Percentiles rank a stretch among this genome's conserved stretches.
Evolutionary conservation across 2,113 vertebrate species (phyloP).

Genomic region (Neodontobutis hainanensis): DNA sequence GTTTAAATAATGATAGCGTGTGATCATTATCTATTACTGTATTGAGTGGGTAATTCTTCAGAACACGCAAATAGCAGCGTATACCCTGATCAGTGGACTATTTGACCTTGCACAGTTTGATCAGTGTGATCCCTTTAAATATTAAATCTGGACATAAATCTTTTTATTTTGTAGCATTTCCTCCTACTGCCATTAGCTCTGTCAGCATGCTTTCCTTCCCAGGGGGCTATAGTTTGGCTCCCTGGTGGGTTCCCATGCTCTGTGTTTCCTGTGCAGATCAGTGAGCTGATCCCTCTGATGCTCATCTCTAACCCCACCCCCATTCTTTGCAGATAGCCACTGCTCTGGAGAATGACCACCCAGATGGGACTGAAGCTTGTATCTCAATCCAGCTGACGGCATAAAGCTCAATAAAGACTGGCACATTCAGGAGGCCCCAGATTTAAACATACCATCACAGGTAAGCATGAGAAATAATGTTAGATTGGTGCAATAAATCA

Average conservation of each 20-base stretch:
- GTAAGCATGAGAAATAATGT: neutral
- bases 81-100: constrained; percentile 36
- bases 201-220: constrained; percentile 37
- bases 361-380: constrained; percentile 43
- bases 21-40: neutral
- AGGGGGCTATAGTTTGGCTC: constrained; percentile 24
- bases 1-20: too few relatives aligned
- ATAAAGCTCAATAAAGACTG: neutral
- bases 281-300: constrained; percentile 65
- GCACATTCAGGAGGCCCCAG: too few relatives aligned
- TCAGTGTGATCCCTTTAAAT: neutral
- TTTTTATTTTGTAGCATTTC: neutral
- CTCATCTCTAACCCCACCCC: constrained; percentile 30
- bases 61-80: constrained; percentile 8
- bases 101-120: neutral
- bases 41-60: constrained; percentile 15
- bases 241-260: constrained; percentile 69
- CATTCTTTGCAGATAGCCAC: constrained; percentile 56
- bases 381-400: constrained; percentile 52
- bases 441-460: neutral
- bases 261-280: constrained; percentile 69
- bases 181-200: constrained; percentile 2
- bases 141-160: too few relatives aligned
- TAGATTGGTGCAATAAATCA: too few relatives aligned
- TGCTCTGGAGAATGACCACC: constrained; percentile 49